Evolutionary conservation across 2,113 vertebrate species (phyloP).

Genomic region (Columba livia): DNA sequence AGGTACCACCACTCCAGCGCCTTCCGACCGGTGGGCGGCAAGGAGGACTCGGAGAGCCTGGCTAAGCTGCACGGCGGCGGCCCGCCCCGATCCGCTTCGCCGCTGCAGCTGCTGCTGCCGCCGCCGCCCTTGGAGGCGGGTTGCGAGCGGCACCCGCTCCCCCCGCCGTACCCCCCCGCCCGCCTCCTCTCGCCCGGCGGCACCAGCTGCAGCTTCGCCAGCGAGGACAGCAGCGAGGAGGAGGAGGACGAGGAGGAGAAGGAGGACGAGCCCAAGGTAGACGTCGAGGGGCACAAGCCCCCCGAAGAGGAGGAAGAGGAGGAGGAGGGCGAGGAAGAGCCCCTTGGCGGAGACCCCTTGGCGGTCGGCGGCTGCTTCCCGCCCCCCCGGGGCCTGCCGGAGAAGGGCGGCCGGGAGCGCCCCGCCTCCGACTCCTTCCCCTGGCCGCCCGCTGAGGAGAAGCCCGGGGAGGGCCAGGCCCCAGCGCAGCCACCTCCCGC

Average conservation of each 20-base stretch:
- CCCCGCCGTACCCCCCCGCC: background rate
- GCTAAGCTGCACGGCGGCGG: conserved; percentile 84
- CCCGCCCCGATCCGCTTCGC: background rate
- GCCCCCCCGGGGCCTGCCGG: conserved; percentile 71
- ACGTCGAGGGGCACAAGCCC: conserved; percentile 88
- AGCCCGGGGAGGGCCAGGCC: conserved; percentile 67
- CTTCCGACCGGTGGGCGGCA: conserved; percentile 88
- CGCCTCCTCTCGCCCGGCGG: conserved; percentile 81
- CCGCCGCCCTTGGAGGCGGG: conserved; percentile 36
- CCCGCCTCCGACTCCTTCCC: conserved; percentile 63
- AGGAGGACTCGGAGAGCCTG: conserved; percentile 88
- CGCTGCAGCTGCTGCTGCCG: conserved; percentile 22
- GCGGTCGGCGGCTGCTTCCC: conserved; percentile 57
- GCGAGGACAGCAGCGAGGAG: conserved; percentile 85
- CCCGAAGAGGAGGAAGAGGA: conserved; percentile 85
- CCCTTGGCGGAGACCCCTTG: conserved; percentile 76
- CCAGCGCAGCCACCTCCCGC: conserved; percentile 14
- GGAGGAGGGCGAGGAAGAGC: conserved; percentile 68
- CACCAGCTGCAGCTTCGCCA: conserved; percentile 81
- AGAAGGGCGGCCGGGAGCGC: conserved; percentile 78
- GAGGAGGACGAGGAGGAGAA: conserved; percentile 83
- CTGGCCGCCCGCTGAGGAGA: conserved; percentile 76
- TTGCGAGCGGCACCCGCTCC: conserved; percentile 43
- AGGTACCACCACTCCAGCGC: conserved; percentile 87
- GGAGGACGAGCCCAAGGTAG: conserved; percentile 87